phyloP scores from a whole-genome alignment of 2,888 invertebrate species.

The Leptura quadrifasciata region DNA sequence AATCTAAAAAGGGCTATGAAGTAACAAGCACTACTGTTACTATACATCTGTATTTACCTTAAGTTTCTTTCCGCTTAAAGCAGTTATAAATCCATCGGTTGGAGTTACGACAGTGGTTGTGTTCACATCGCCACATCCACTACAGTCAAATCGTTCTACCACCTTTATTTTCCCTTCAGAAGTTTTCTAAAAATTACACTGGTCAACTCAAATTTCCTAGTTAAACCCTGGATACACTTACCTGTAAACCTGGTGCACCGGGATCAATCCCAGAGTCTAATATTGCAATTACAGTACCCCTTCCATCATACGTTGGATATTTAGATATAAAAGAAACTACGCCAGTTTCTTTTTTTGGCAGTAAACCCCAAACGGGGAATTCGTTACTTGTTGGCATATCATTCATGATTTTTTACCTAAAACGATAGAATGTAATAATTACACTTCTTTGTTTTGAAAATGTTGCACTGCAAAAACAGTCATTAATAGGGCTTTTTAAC shows the following conservation, averaged over 20 bases:
- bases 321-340: slow-evolving; percentile 90
- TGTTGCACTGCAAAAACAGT: background rate
- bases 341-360: slow-evolving; percentile 97
- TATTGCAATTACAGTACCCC: slow-evolving; percentile 93
- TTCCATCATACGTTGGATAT: slow-evolving; percentile 93
- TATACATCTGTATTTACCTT: slow-evolving; percentile 78
- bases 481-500: background rate
- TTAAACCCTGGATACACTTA: slow-evolving; percentile 70
- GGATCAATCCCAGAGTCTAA: slow-evolving; percentile 99
- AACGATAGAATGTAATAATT: slow-evolving; percentile 19
- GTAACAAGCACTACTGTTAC: background rate
- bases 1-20: slow-evolving; percentile 76
- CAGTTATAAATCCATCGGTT: slow-evolving; percentile 85
- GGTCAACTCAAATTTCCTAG: background rate
- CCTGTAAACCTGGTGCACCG: slow-evolving; percentile 94
- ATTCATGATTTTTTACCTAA: slow-evolving; percentile 44
- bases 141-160: slow-evolving; percentile 95
- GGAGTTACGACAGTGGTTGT: slow-evolving; percentile 84
- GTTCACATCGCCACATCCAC: slow-evolving; percentile 97
- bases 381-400: slow-evolving; percentile 56
- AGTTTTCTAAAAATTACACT: slow-evolving; percentile 80
- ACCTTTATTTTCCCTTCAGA: slow-evolving; percentile 94
- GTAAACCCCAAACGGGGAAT: slow-evolving; percentile 89
- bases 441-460: slow-evolving; percentile 25
- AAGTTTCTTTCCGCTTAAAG: slow-evolving; percentile 90